phyloP scores from a whole-genome alignment of 1,140 invertebrate genomes.

The Globodera rostochiensis region DNA sequence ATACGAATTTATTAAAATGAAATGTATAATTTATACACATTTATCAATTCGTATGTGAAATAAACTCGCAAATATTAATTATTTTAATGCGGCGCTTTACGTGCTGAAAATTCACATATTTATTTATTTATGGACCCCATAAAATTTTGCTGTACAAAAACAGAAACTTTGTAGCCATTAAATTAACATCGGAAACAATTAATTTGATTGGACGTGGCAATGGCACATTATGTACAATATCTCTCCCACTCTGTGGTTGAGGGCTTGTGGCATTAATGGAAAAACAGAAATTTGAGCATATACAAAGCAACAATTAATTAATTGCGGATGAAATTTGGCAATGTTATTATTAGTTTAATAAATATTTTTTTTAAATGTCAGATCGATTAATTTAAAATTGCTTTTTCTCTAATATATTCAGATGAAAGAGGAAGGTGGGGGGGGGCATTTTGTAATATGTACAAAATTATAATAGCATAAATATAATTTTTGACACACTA shows the following conservation, averaged over 20 bases:
- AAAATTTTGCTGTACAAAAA: conserved; percentile 17
- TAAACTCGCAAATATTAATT: neutral
- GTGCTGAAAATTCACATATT: neutral
- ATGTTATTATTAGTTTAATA: neutral
- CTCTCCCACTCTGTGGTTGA: neutral
- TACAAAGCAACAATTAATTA: neutral
- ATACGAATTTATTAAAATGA: neutral
- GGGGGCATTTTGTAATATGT: neutral
- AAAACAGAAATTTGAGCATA: neutral
- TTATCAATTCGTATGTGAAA: neutral
- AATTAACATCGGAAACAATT: neutral
- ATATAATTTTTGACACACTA: neutral
- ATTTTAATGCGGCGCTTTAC: neutral
- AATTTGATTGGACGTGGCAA: neutral
- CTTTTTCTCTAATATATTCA: neutral
- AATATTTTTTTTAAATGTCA: neutral
- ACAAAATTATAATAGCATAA: neutral
- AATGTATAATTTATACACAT: neutral
- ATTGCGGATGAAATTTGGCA: neutral
- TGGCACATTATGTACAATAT: neutral
- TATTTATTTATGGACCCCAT: neutral
- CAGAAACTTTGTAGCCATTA: neutral
- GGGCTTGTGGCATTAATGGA: neutral
- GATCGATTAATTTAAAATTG: neutral
- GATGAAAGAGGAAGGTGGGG: neutral